Evolutionary conservation across 2,888 invertebrate genomes (phyloP), one percentile per base, ranked within the genome.

Genomic region (Laspeyria flexula): DNA sequence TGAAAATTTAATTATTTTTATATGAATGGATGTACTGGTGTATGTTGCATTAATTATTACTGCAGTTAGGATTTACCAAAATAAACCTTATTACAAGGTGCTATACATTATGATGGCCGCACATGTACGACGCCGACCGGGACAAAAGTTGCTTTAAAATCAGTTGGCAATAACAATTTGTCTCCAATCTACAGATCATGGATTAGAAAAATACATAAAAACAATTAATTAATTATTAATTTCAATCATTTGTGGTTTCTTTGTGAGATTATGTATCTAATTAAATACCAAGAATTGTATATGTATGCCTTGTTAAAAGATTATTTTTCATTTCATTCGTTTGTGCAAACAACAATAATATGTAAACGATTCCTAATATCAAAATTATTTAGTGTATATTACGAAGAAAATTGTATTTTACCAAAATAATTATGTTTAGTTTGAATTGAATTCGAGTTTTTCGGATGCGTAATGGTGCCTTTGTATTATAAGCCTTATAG

Each of bases 401-500:
- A 43, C 33, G n/a, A 57, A 37, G 33, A 46, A 43, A 21, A 58
- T 50, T 52, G 47, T 56, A 51, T 43, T 25, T 53, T 43, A 65
- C 47, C 42, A 55, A 56, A 52, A 44, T 55, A 37, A 50, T 54
- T 61, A 55, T 35, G 47, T 50, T 42, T 15, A 0, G 43, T 70
- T 40, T 60, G 43, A 46, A 35, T 55, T 67, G 64, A 51, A 10
- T 44, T 15, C 13, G 29, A 55, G 52, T 55, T 54, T 16, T 45
- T 41, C 37, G 27, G 18, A 53, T 56, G 60, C 54, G 62, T 48
- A 15, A 33, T 51, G 41, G 74, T 70, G 72, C 70, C 73, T 71
- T 73, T 71, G 30, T 63, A 59, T 40, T 2, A 54, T 62, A 73
- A 60, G 69, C 57, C 29, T 60, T 65, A 55, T 54, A 55, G 37